A percentile compares a stretch with the other conserved stretches of the same genome.
These are phyloP conservation scores for Erpobdella octoculata DNA, from an alignment of 2,888 invertebrate genomes.

Conservation along the genomic window DNA sequence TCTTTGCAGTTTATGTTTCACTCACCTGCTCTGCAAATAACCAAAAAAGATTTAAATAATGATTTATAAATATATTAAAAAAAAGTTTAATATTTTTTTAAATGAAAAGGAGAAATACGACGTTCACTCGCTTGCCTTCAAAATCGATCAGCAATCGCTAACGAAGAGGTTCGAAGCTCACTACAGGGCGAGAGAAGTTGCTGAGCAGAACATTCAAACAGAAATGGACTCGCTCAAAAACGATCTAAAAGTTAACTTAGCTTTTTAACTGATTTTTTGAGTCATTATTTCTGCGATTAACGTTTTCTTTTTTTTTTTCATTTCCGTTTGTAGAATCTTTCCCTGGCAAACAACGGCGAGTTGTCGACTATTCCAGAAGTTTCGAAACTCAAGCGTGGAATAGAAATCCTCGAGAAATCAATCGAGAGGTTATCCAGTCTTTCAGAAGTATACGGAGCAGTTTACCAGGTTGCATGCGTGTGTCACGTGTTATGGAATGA, in stretches of 20 bases:
- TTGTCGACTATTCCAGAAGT: slow-evolving; percentile 55
- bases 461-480: slow-evolving; percentile 53
- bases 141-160: slow-evolving; percentile 59
- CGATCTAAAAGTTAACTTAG: background rate
- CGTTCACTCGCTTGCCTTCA: slow-evolving; percentile 58
- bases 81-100: background rate
- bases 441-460: slow-evolving; percentile 58
- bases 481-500: no score
- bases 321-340: background rate
- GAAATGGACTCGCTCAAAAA: slow-evolving; percentile 55
- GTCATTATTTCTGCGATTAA: background rate
- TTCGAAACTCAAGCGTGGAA: slow-evolving; percentile 55
- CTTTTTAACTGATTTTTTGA: slow-evolving; percentile 41
- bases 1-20: background rate
- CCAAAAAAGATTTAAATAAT: background rate
- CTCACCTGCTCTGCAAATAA: no score
- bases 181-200: slow-evolving; percentile 58
- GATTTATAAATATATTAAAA: no score
- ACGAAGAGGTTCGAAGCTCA: slow-evolving; percentile 57
- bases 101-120: slow-evolving; percentile 56
- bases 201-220: slow-evolving; percentile 57
- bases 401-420: slow-evolving; percentile 53
- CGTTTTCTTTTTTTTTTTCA: background rate
- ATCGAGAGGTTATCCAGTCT: slow-evolving; percentile 53
- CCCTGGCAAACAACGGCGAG: background rate